Base-by-base conservation (phyloP, 2,797 vertebrate species). In the Rhadinocentrus ornatus region DNA sequence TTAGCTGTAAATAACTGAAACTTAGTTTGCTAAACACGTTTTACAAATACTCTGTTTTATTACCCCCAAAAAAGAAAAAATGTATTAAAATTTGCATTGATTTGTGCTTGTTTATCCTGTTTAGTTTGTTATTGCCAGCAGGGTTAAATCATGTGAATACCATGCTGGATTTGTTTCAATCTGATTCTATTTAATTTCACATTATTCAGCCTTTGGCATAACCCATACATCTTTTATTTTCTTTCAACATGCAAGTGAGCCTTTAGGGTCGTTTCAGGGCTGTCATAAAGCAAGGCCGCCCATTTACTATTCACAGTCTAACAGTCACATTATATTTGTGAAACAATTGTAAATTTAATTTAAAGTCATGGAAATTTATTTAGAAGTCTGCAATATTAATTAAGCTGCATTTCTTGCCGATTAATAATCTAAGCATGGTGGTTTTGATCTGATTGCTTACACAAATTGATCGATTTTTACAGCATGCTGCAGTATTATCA, bases 281-380 rank as follows among this genome's bases (percentile, higher is more conserved):
- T n/a, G 1, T 74, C 22, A 15, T 15, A 69, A 46, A 71, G 84
- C 65, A 27, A 80, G 22, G 65, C 13, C 3, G 0, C 53, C 63
- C 61, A 81, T 73, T 71, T 62, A 52, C 35, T 55, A 48, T 52
- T 12, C 53, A 41, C 44, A 22, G n/a, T 46, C 3, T 39, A 61
- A 66, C 29, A 68, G 29, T 34, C 68, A 70, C 48, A 62, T 78
- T 50, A 76, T n/a, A 62, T 29, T n/a, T 31, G 66, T 16, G 16
- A 74, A 22, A 32, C 32, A 65, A 63, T n/a, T 68, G 13, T 35
- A 67, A 80, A 81, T 83, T 31, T 1, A 35, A 75, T 56, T 70
- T 22, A 7, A 68, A 31, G 24, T 34, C 26, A 9, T 60, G 15
- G 9, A 69, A 73, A 82, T 44, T 8, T 5, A 57, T 15, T 35